A percentile compares a stretch with the other conserved stretches of the same genome.
phyloP scores from a whole-genome alignment of 2,888 invertebrate genomes.

The Oscheius myriophilus region DNA sequence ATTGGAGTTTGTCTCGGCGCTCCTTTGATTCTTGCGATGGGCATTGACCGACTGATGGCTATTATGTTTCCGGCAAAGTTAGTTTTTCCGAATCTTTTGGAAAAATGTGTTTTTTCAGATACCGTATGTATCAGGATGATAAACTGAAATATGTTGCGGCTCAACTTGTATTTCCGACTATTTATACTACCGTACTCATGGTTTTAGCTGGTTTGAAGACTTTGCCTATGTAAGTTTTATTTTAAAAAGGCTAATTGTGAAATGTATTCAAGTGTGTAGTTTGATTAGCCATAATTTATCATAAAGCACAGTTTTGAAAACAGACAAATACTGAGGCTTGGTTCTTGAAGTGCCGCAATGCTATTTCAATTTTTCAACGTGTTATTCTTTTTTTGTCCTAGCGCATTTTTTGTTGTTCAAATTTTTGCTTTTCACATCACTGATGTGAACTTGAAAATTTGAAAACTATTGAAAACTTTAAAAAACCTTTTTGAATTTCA shows the following conservation, averaged over 20 bases:
- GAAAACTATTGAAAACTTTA: no score
- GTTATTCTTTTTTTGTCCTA: no score
- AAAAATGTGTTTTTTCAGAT: constrained; percentile 25
- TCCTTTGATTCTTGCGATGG: constrained; percentile 42
- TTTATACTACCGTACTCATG: constrained; percentile 27
- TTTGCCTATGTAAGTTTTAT: constrained; percentile 3
- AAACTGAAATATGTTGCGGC: constrained; percentile 32
- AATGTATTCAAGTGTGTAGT: no score
- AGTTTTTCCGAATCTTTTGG: neutral
- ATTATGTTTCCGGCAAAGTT: constrained; percentile 40
- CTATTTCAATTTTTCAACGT: no score
- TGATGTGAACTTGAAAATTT: no score
- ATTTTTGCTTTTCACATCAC: no score
- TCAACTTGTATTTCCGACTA: constrained; percentile 37
- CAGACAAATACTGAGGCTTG: no score
- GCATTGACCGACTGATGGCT: constrained; percentile 47
- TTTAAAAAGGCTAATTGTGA: neutral
- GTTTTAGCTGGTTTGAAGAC: neutral
- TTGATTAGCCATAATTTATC: no score
- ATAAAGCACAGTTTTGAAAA: no score
- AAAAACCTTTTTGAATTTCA: no score
- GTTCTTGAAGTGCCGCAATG: no score
- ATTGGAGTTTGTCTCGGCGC: constrained; percentile 38
- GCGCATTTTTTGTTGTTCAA: no score
- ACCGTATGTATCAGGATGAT: constrained; percentile 42